Evolutionary conservation across 2,797 vertebrate genomes (phyloP).

Genomic region (Cossypha niveicapilla): DNA sequence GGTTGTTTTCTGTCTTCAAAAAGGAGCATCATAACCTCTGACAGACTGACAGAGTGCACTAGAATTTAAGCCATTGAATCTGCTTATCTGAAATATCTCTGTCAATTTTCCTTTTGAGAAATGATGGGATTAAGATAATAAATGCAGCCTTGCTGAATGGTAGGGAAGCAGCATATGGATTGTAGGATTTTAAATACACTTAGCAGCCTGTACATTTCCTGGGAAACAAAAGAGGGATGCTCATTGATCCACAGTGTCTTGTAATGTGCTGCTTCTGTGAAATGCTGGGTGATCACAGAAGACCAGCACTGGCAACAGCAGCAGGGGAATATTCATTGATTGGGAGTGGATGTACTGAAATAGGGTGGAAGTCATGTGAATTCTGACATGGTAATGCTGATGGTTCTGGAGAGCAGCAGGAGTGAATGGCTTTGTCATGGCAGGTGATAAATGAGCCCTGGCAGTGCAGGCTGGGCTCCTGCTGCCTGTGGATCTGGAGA

Average conservation of each 20-base stretch:
- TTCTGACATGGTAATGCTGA: not conserved
- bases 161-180: not conserved
- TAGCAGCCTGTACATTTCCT: not conserved
- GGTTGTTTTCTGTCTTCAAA: not conserved
- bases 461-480: not conserved
- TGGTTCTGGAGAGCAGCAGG: not conserved
- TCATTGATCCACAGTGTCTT: not conserved
- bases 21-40: not conserved
- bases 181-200: not conserved
- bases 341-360: not conserved
- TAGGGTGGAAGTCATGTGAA: not conserved
- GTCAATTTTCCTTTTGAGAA: not conserved
- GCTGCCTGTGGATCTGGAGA: not conserved
- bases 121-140: not conserved
- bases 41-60: not conserved
- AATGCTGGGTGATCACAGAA: not conserved
- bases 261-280: not conserved
- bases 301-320: not conserved
- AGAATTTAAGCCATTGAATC: not conserved
- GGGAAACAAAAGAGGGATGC: not conserved
- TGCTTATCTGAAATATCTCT: not conserved
- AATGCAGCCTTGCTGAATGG: not conserved
- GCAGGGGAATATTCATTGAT: not conserved
- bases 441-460: not conserved
- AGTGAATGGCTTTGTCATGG: not conserved